phyloP scores from a whole-genome alignment of 1,140 invertebrate genomes.

The Anastrepha obliqua region DNA sequence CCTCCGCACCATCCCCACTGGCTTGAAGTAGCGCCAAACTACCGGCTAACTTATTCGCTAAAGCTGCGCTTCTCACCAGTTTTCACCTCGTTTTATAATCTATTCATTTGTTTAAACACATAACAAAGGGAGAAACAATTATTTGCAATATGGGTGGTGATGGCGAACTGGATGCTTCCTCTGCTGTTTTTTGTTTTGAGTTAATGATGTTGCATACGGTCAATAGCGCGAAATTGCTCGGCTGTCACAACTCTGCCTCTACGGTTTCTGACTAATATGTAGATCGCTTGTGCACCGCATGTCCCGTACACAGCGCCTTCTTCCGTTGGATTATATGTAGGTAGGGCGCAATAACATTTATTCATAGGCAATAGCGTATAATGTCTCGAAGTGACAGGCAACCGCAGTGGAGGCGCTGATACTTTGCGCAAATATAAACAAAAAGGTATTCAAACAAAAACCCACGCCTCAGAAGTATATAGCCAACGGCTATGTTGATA shows the following conservation, averaged over 20 bases:
- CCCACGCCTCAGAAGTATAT: not conserved
- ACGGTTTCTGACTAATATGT: not conserved
- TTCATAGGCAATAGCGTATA: constrained; percentile 2
- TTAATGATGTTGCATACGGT: not conserved
- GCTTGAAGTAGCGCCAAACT: constrained; percentile 21
- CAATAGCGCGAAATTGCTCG: not conserved
- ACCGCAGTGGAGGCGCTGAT: not conserved
- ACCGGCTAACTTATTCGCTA: not conserved
- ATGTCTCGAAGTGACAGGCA: constrained; percentile 14
- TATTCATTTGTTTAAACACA: constrained; percentile 20
- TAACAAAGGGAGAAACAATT: not conserved
- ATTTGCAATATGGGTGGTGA: not conserved
- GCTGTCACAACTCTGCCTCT: not conserved
- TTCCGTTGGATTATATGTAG: not conserved
- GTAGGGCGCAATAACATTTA: not conserved
- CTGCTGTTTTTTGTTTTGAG: not conserved
- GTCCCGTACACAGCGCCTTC: not conserved
- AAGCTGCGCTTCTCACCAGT: not conserved
- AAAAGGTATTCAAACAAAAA: not conserved
- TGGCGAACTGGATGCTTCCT: not conserved
- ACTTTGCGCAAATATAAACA: not conserved
- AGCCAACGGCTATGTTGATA: not conserved
- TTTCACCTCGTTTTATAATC: not conserved
- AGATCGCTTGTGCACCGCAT: not conserved
- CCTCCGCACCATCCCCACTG: not conserved